Base-by-base conservation (phyloP, 1,140 invertebrate species). In the Drosophila virilis region DNA sequence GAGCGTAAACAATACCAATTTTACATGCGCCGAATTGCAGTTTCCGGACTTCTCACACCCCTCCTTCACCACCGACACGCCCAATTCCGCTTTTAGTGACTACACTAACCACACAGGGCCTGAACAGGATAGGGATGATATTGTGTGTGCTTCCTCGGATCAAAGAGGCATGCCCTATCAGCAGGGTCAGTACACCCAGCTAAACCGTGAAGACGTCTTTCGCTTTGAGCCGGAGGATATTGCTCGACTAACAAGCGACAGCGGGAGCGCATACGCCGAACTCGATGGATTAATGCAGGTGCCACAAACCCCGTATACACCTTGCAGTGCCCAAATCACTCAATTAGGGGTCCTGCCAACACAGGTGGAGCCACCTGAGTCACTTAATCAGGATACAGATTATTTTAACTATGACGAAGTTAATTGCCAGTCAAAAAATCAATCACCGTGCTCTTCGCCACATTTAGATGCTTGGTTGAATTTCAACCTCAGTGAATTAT, bases 391-490 rank as follows among this genome's bases (percentile, higher is more conserved):
- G 51, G 90, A 92, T 68, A 88, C 78, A 69, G 92, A 92, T 75
- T 92, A 92, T 61, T 92, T 91, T 68, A 92, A 92, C 85, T 92
- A 92, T 77, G 78, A 92, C 60, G 92, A 92, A 72, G 89, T 91
- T 59, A 92, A 92, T 86, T 92, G 92, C 58, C 92, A 92, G 76
- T 92, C 91, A 45, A 92, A 92, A 81, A 91, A 92, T 64, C 91
- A 92, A 74, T 92, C 91, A 22, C 91, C 91, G 6, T 92, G 92
- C 68, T 91, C 92, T 28, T 92, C 92, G 28, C 92, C 92, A 9
- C 79, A 89, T n/a, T 46, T 92, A n/a, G 92, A 92, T 60, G 91
- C 92, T 42, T 92, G 91, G 91, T 61, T 92, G 70, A 79, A 91
- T 33, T 80, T 91, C 13, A 91, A 81, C 73, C 74, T 92, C 32